Evolutionary conservation across 2,113 vertebrate genomes (phyloP).

Genomic region (Albula glossodonta): DNA sequence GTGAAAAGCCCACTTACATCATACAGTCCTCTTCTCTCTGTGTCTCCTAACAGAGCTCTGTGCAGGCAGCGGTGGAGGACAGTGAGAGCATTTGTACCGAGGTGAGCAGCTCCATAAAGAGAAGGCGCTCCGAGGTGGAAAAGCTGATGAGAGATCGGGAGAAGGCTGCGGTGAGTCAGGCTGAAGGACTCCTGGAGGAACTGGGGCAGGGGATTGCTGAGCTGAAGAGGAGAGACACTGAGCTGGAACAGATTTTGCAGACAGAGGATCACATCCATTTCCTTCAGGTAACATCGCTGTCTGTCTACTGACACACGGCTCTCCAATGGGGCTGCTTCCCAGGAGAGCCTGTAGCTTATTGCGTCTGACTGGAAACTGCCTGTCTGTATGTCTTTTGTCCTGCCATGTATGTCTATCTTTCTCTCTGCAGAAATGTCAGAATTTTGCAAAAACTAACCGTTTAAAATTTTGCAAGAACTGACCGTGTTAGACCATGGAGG

Average conservation of each 20-base stretch:
- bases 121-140: constrained; percentile 28
- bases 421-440: background rate
- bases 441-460: no score
- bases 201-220: constrained; percentile 23
- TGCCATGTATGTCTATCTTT: constrained; percentile 9
- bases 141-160: constrained; percentile 33
- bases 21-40: background rate
- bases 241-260: constrained; percentile 21
- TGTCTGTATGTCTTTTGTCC: background rate
- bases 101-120: constrained; percentile 32
- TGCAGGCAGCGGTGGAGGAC: constrained; percentile 34
- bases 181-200: background rate
- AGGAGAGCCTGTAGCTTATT: background rate
- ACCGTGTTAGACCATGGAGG: no score
- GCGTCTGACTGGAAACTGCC: background rate
- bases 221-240: constrained; percentile 25
- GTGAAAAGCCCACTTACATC: background rate
- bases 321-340: background rate
- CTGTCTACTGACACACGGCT: background rate
- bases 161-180: constrained; percentile 14
- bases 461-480: no score
- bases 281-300: constrained; percentile 16
- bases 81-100: constrained; percentile 32
- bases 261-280: constrained; percentile 32
- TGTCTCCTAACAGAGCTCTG: constrained; percentile 27